phyloP scores from a whole-genome alignment of 2,888 invertebrate species.

The Panorpa germanica region DNA sequence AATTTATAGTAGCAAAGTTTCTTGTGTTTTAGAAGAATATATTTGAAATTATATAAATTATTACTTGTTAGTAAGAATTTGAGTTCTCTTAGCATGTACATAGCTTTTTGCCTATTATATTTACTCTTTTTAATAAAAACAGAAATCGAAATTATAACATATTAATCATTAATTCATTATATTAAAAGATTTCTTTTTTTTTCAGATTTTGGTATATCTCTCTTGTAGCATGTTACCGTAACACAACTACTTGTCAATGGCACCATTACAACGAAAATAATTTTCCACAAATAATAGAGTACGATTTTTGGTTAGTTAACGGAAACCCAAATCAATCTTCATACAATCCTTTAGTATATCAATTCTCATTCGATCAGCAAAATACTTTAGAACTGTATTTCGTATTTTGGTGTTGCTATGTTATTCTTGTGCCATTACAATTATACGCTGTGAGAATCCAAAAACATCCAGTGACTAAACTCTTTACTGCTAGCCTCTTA shows the following conservation, averaged over 20 bases:
- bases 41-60: slow-evolving; percentile 4
- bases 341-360: slow-evolving; percentile 77
- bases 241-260: slow-evolving; percentile 67
- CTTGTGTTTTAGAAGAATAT: slow-evolving; percentile 10
- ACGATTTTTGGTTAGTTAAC: slow-evolving; percentile 92
- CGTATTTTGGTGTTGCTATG: slow-evolving; percentile 70
- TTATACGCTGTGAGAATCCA: slow-evolving; percentile 78
- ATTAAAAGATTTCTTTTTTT: slow-evolving; percentile 14
- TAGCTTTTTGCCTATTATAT: neutral
- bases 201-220: slow-evolving; percentile 90
- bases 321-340: slow-evolving; percentile 81
- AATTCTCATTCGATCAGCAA: slow-evolving; percentile 92
- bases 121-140: neutral
- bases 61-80: slow-evolving; percentile 6
- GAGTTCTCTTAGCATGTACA: neutral
- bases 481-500: slow-evolving; percentile 73
- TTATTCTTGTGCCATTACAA: slow-evolving; percentile 74
- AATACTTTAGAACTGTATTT: slow-evolving; percentile 83
- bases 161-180: slow-evolving; percentile 6
- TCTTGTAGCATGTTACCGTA: slow-evolving; percentile 78
- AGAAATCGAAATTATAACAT: slow-evolving; percentile 3
- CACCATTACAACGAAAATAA: slow-evolving; percentile 35
- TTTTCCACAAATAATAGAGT: slow-evolving; percentile 33
- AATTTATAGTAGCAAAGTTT: neutral
- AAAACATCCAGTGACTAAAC: slow-evolving; percentile 75